Conservation (phyloP, 2,797 vertebrate species). For the Myripristis murdjan region DNA sequence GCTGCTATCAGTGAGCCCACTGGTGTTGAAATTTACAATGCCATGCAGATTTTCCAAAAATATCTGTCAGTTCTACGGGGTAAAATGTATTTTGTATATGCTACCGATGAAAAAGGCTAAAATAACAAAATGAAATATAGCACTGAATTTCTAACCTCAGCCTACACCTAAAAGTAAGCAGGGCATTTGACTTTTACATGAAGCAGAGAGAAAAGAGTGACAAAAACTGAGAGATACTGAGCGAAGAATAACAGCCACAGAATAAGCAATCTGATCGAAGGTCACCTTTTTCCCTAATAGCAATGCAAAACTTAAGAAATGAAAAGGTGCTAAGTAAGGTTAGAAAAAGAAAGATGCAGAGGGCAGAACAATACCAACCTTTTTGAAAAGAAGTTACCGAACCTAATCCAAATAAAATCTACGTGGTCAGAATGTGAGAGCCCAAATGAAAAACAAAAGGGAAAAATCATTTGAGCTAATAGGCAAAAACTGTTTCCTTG, state of each 20-base stretch:
- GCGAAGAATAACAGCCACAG: constrained; percentile 21
- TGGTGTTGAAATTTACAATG: constrained; percentile 26
- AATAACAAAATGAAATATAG: constrained; percentile 18
- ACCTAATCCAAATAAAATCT: constrained; percentile 96
- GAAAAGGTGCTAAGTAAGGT: constrained; percentile 90
- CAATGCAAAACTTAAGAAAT: constrained; percentile 81
- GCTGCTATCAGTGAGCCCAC: neutral
- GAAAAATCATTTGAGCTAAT: constrained; percentile 71
- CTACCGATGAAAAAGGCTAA: constrained; percentile 2
- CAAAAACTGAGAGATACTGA: constrained; percentile 6
- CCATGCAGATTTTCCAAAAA: constrained; percentile 19
- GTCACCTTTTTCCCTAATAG: constrained; percentile 53
- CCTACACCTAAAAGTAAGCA: neutral
- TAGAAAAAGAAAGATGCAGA: constrained; percentile 93
- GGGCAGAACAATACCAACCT: constrained; percentile 99
- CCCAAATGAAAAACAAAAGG: constrained; percentile 87
- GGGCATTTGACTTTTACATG: constrained; percentile 9
- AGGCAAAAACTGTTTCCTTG: constrained; percentile 72
- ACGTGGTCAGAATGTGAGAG: constrained; percentile 96
- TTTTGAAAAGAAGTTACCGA: constrained; percentile 98
- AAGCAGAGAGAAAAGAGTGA: constrained; percentile 7
- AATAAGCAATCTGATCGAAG: constrained; percentile 49
- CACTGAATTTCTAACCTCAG: neutral
- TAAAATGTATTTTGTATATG: constrained; percentile 3
- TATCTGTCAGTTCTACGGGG: constrained; percentile 6